These are phyloP conservation scores for Gadus chalcogrammus DNA, from an alignment of 2,113 vertebrate species.

Conservation along the genomic window DNA sequence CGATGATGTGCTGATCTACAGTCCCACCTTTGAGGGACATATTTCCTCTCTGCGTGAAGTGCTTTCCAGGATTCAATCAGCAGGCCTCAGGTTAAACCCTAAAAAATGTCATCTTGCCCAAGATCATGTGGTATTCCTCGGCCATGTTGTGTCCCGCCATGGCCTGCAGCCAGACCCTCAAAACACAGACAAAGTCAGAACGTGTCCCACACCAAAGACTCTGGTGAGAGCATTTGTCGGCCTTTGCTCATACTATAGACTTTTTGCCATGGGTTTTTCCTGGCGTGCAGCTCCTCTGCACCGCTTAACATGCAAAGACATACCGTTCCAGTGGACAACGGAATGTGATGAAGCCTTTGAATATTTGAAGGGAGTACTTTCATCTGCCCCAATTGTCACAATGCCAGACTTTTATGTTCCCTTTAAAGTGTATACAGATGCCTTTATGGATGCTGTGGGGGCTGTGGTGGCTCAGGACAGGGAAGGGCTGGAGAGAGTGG, in stretches of 20 bases:
- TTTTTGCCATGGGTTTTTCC: neutral
- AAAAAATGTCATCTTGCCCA: constrained; percentile 24
- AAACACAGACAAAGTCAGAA: constrained; percentile 13
- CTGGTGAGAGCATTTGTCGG: constrained; percentile 5
- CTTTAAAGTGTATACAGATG: too few relatives aligned
- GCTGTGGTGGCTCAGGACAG: too few relatives aligned
- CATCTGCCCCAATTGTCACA: too few relatives aligned
- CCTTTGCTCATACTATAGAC: constrained; percentile 9
- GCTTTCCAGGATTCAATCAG: constrained; percentile 1
- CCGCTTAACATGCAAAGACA: too few relatives aligned
- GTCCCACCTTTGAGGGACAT: neutral
- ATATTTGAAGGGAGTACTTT: too few relatives aligned
- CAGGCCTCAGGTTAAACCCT: constrained; percentile 15
- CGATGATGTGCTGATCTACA: neutral
- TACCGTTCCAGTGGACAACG: too few relatives aligned
- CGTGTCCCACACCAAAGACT: neutral
- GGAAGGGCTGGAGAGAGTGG: too few relatives aligned
- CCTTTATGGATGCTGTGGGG: too few relatives aligned
- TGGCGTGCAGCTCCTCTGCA: too few relatives aligned
- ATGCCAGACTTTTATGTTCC: too few relatives aligned
- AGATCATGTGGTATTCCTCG: constrained; percentile 18
- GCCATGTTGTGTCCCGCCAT: neutral
- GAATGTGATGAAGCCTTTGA: too few relatives aligned
- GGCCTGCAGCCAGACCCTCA: constrained; percentile 17
- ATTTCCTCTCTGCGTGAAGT: too few relatives aligned